Base-by-base conservation (phyloP, 2,888 invertebrate genomes). In the Syritta pipiens region DNA sequence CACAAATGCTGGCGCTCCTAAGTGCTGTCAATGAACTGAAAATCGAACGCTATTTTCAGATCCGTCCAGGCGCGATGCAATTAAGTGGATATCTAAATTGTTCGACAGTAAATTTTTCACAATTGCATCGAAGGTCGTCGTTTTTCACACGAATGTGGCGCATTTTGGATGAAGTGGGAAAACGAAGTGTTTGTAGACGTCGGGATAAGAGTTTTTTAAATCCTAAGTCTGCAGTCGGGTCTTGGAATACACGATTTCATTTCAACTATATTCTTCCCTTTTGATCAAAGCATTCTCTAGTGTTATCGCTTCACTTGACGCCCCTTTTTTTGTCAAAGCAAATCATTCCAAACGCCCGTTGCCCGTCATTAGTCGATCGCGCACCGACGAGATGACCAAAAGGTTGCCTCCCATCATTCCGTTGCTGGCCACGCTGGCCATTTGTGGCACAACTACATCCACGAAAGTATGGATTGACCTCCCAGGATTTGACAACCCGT, bases 401-500 rank as follows among this genome's bases (percentile, higher is more conserved):
- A 57, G 28, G 17, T 60, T 42, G 26, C 17, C 19, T 9, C 20
- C n/a, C 28, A 7, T 60, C 6, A 40, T 26, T 35, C 32, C 48
- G 3, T 1, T 53, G 2, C 24, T 65, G 7, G 12, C 30, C 2
- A 32, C n/a, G n/a, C n/a, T n/a, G n/a, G 37, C 17, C 14, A 17
- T 9, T 17, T 37, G 2, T 4, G 17, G 1, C 14, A 44, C 26
- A 9, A 40, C 48, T 9, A 12, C 14, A 22, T 53, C 59, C 22
- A 84, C 84, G 5, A 88, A 86, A 75, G 84, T 84, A 81, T 83
- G 85, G 14, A 82, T 83, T 10, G 85, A 84, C 7, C 83, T 83
- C 28, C 81, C 84, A 12, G 82, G 83, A 7, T 86, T 88, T 26
- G 63, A 79, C 19, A 82, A 83, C 79, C 82, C 84, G 1, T 67